A percentile compares a stretch with the other conserved stretches of the same genome.
phyloP scores from a whole-genome alignment of 2,888 invertebrate genomes.

The Caenorhabditis becei region DNA sequence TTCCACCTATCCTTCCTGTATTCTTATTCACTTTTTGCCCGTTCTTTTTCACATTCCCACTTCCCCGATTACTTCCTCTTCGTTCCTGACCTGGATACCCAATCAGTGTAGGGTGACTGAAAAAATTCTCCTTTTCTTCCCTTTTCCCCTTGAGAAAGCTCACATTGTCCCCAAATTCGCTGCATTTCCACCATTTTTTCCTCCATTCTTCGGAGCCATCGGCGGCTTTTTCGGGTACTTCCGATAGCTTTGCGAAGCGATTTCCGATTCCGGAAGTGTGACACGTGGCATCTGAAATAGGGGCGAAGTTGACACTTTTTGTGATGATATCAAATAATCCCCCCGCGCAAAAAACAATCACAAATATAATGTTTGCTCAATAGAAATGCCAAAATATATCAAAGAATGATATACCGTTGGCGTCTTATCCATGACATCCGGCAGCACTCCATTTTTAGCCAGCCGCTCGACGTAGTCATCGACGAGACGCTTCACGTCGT shows the following conservation, averaged over 20 bases:
- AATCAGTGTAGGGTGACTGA: constrained; percentile 58
- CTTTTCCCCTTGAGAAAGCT: background rate
- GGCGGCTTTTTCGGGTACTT: constrained; percentile 50
- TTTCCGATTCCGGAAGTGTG: constrained; percentile 39
- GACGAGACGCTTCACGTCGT: constrained; percentile 69
- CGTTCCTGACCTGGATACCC: constrained; percentile 21
- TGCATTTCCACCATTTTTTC: constrained; percentile 9
- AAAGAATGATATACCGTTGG: constrained; percentile 17
- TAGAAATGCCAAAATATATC: background rate
- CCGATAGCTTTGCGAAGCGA: constrained; percentile 48
- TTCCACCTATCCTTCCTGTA: constrained; percentile 21
- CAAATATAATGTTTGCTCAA: too few relatives aligned
- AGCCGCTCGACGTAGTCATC: constrained; percentile 69
- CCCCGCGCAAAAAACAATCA: too few relatives aligned
- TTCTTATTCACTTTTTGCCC: background rate
- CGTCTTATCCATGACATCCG: constrained; percentile 53
- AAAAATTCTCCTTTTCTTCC: background rate
- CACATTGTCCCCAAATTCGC: constrained; percentile 7
- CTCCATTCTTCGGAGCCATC: background rate
- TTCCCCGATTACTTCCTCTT: constrained; percentile 20
- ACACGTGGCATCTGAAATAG: constrained; percentile 53
- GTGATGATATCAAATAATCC: too few relatives aligned
- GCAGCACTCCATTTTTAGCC: constrained; percentile 58
- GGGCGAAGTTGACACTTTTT: background rate
- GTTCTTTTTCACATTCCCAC: constrained; percentile 5